Evolutionary conservation across 1,140 invertebrate genomes (phyloP).

Genomic region (Drosophila repletoides): DNA sequence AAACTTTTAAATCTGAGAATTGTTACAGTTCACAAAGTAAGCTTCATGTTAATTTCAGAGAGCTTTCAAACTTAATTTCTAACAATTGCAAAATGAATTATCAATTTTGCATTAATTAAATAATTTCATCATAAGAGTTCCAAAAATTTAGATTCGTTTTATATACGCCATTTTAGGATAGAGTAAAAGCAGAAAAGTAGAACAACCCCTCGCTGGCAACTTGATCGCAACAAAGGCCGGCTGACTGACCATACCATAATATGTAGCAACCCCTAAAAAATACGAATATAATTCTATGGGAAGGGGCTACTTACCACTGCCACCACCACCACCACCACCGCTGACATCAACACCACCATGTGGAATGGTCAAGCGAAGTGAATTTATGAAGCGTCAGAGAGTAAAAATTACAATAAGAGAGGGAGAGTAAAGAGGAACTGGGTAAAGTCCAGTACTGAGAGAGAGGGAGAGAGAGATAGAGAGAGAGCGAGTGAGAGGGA

Average conservation of each 20-base stretch:
- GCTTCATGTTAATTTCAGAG: no score
- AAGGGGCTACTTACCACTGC: conserved; percentile 20
- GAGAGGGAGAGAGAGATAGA: conserved; percentile 1
- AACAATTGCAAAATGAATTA: background rate
- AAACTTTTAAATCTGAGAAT: no score
- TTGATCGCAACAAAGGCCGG: conserved; percentile 41
- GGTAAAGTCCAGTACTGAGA: conserved; percentile 4
- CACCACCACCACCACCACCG: conserved; percentile 6
- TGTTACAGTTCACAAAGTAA: no score
- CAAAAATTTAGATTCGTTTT: background rate
- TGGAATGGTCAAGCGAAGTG: conserved; percentile 55
- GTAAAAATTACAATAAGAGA: conserved; percentile 39
- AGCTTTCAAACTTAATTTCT: no score
- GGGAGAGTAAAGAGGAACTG: background rate
- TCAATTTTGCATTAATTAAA: background rate
- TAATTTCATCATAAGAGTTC: background rate
- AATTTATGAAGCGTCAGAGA: conserved; percentile 8
- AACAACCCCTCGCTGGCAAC: conserved; percentile 50
- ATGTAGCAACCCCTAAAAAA: conserved; percentile 41
- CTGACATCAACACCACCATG: background rate
- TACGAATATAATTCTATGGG: background rate
- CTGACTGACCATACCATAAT: conserved; percentile 35
- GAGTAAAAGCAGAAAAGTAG: conserved; percentile 3
- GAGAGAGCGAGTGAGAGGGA: background rate
- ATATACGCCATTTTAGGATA: conserved; percentile 54